Conservation (phyloP, 2,888 invertebrate species). For the Masnerella sp. region DNA sequence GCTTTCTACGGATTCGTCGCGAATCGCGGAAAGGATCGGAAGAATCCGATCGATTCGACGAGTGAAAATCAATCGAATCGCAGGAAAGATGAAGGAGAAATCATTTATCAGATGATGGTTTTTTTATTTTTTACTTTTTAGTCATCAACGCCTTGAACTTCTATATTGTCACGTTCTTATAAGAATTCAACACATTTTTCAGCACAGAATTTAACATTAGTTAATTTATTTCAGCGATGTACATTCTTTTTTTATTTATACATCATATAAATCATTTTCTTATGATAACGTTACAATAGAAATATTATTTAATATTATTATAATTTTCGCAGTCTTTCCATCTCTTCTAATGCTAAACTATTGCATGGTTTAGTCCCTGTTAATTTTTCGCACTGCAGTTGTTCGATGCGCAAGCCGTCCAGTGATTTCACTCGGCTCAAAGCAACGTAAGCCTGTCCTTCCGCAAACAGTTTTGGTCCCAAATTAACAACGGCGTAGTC, state of each 20-base stretch:
- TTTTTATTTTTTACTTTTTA: slow-evolving; percentile 44
- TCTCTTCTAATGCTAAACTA: slow-evolving; percentile 2
- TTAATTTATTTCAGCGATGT: slow-evolving; percentile 3
- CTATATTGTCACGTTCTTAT: too few species aligned
- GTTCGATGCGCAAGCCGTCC: slow-evolving; percentile 7
- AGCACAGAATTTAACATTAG: neutral
- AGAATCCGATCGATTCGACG: too few species aligned
- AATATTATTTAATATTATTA: neutral
- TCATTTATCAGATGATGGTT: too few species aligned
- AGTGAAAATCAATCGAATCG: too few species aligned
- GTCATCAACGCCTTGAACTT: neutral
- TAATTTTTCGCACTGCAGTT: slow-evolving; percentile 8
- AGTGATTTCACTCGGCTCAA: slow-evolving; percentile 9
- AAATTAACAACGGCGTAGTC: slow-evolving; percentile 21
- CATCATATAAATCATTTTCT: too few species aligned
- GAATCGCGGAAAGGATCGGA: too few species aligned
- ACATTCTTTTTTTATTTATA: neutral
- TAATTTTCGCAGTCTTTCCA: slow-evolving; percentile 14
- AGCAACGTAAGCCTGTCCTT: slow-evolving; percentile 16
- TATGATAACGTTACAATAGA: too few species aligned
- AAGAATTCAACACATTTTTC: neutral
- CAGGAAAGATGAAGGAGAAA: too few species aligned
- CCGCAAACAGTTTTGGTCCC: slow-evolving; percentile 10
- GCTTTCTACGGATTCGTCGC: too few species aligned
- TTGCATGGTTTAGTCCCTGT: slow-evolving; percentile 17